These are phyloP conservation scores for Prunella strophiata DNA, from an alignment of 2,797 vertebrate species.

Conservation along the genomic window DNA sequence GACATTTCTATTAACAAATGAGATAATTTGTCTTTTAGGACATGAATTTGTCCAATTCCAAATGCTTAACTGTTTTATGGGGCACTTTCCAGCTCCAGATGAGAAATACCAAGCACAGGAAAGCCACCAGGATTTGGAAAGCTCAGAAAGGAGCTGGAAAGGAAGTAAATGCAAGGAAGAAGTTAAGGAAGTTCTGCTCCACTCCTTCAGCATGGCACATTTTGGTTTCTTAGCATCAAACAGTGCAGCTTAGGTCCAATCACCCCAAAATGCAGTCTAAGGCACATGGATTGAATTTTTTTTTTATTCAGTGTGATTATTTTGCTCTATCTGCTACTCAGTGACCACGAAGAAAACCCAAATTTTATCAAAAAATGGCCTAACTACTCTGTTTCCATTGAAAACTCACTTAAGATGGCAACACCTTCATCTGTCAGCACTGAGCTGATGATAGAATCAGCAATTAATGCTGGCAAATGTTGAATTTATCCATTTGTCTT, in stretches of 20 bases:
- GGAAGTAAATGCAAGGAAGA: not conserved
- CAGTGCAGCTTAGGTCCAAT: not conserved
- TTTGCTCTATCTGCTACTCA: not conserved
- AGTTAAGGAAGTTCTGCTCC: not conserved
- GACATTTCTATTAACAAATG: not conserved
- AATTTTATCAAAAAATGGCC: not conserved
- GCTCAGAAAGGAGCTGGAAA: not conserved
- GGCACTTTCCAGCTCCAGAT: not conserved
- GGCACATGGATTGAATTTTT: not conserved
- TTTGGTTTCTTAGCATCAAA: not conserved
- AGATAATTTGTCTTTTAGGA: not conserved
- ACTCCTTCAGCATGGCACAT: not conserved
- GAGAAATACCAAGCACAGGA: not conserved
- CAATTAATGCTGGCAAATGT: not conserved
- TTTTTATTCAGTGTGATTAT: not conserved
- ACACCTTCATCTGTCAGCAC: rapidly evolving
- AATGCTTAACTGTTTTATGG: not conserved
- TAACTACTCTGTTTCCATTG: not conserved
- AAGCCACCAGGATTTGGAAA: not conserved
- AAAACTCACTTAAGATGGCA: not conserved
- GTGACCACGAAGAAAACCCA: not conserved
- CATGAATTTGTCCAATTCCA: not conserved
- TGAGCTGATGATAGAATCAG: not conserved
- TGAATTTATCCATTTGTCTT: not conserved
- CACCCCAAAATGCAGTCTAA: not conserved